Percentiles rank a stretch among this genome's conserved stretches.
These are phyloP conservation scores for Nudaria mundana DNA, from an alignment of 2,888 invertebrate species.

Conservation along the genomic window DNA sequence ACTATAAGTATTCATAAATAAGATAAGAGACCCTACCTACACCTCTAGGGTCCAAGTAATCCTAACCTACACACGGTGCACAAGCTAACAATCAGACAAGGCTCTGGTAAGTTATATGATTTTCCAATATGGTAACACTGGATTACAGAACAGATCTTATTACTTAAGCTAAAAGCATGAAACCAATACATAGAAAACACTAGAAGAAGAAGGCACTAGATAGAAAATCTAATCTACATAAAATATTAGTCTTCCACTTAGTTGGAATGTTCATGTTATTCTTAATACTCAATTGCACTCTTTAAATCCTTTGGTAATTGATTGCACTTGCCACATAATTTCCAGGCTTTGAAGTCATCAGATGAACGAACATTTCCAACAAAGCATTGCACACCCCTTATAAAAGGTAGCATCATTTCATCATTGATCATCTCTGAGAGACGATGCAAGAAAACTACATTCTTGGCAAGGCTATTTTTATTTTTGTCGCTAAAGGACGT, in stretches of 20 bases:
- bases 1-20: too few species aligned
- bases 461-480: constrained; percentile 71
- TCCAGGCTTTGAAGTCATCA: constrained; percentile 76
- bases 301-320: constrained; percentile 73
- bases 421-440: constrained; percentile 70
- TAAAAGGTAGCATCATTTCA: constrained; percentile 68
- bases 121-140: background rate
- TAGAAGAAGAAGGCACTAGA: constrained; percentile 35
- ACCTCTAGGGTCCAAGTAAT: too few species aligned
- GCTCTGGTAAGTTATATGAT: too few species aligned
- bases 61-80: too few species aligned
- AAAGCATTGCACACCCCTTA: constrained; percentile 69
- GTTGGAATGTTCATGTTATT: constrained; percentile 25
- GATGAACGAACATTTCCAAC: constrained; percentile 65
- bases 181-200: too few species aligned
- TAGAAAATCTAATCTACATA: constrained; percentile 29
- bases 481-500: constrained; percentile 59
- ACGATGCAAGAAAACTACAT: constrained; percentile 67
- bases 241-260: constrained; percentile 1
- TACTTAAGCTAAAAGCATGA: constrained; percentile 23
- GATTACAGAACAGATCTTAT: constrained; percentile 1
- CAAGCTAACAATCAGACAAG: too few species aligned
- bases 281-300: constrained; percentile 71
- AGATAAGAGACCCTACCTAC: too few species aligned
- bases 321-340: constrained; percentile 63